Percentiles rank a stretch among this genome's conserved stretches.
Evolutionary conservation across 92 coral and sea anemone species (phyloP).

Genomic region (Parazoanthus atlanticus): DNA sequence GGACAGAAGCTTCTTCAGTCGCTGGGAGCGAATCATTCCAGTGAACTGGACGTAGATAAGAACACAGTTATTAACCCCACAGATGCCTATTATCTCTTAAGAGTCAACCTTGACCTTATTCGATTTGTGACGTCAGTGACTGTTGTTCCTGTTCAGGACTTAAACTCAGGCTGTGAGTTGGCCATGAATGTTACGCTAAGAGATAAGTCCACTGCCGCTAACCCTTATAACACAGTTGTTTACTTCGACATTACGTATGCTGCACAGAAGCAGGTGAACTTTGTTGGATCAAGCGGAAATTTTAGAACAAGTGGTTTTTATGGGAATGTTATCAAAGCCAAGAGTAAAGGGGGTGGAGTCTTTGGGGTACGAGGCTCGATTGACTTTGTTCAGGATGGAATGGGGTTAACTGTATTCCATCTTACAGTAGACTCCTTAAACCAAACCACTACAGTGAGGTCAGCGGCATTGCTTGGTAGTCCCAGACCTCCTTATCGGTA

Average conservation of each 20-base stretch:
- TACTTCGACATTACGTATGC: constrained; percentile 57
- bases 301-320: constrained; percentile 41
- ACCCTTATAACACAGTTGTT: constrained; percentile 29
- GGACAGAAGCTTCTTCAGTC: constrained; percentile 40
- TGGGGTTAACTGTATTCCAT: constrained; percentile 52
- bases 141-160: constrained; percentile 56
- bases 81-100: constrained; percentile 60
- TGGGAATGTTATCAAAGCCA: constrained; percentile 60
- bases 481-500: constrained; percentile 51
- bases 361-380: constrained; percentile 51
- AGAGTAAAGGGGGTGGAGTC: constrained; percentile 48
- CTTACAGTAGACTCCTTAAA: constrained; percentile 48
- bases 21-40: constrained; percentile 25
- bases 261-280: constrained; percentile 29
- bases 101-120: constrained; percentile 50
- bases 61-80: constrained; percentile 60
- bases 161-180: constrained; percentile 51
- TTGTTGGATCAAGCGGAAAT: constrained; percentile 47
- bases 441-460: constrained; percentile 45
- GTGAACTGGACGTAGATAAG: constrained; percentile 58
- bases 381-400: constrained; percentile 39
- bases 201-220: constrained; percentile 41
- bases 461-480: constrained; percentile 53
- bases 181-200: constrained; percentile 52
- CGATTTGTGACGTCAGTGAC: constrained; percentile 45